These are phyloP conservation scores for Ursus arctos DNA, from an alignment of 2,113 vertebrate species.

Conservation along the genomic window DNA sequence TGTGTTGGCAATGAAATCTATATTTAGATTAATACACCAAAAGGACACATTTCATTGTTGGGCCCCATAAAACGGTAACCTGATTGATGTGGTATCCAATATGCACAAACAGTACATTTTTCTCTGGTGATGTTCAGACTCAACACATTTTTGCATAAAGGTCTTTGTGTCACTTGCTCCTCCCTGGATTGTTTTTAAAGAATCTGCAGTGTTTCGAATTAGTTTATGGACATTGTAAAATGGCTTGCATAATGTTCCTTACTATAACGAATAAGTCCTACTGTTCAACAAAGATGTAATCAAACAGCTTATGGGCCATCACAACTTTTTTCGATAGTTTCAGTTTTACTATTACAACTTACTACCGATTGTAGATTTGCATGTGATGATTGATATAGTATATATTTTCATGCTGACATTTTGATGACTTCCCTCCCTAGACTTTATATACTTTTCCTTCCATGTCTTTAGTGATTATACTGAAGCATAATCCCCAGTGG, in stretches of 20 bases:
- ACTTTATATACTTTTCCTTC: constrained; percentile 15
- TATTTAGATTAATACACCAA: constrained; percentile 24
- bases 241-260: background rate
- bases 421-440: constrained; percentile 55
- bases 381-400: constrained; percentile 36
- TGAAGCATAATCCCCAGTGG: constrained; percentile 25
- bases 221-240: background rate
- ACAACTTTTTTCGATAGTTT: constrained; percentile 52
- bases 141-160: constrained; percentile 16
- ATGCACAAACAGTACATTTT: constrained; percentile 11
- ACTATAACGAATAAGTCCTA: constrained; percentile 42
- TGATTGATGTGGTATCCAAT: background rate
- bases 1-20: background rate
- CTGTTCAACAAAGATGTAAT: constrained; percentile 70
- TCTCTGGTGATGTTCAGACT: constrained; percentile 43
- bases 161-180: background rate
- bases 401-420: constrained; percentile 59
- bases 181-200: constrained; percentile 54
- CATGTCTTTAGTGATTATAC: constrained; percentile 32
- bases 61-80: background rate
- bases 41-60: background rate
- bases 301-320: constrained; percentile 14
- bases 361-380: constrained; percentile 51
- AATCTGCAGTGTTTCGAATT: constrained; percentile 3
- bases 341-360: constrained; percentile 54